Conservation (phyloP, 1,140 invertebrate genomes). For the Cyclargus thomasi region DNA sequence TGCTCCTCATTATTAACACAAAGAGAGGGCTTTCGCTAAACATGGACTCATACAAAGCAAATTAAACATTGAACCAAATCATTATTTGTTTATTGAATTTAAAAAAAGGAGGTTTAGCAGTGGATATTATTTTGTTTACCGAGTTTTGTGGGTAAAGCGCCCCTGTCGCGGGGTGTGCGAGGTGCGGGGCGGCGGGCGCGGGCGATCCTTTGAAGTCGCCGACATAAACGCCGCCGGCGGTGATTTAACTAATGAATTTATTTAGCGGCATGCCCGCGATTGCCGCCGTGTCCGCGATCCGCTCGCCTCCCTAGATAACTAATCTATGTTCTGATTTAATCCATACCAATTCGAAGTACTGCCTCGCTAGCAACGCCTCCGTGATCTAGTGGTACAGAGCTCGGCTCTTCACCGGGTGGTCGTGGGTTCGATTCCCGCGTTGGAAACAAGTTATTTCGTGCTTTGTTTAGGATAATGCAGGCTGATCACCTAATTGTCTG, state of each 20-base stretch:
- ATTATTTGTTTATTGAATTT: constrained; percentile 23
- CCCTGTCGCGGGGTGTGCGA: constrained; percentile 54
- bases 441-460: no score
- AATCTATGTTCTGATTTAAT: no score
- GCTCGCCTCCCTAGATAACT: constrained; percentile 20
- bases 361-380: no score
- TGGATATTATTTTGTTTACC: constrained; percentile 69
- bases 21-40: constrained; percentile 56
- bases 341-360: no score
- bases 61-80: constrained; percentile 69
- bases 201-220: constrained; percentile 68
- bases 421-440: no score
- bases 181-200: constrained; percentile 41
- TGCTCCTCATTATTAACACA: constrained; percentile 43
- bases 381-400: no score
- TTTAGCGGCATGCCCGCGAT: constrained; percentile 66
- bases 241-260: constrained; percentile 78
- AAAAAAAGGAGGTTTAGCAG: no score
- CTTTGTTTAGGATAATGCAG: no score
- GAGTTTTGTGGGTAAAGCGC: constrained; percentile 71
- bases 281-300: constrained; percentile 37
- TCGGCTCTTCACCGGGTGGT: no score
- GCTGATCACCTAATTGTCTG: no score
- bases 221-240: constrained; percentile 74
- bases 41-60: constrained; percentile 66